Percentiles rank a stretch among this genome's conserved stretches.
phyloP scores from a whole-genome alignment of 92 coral and sea anemone genomes.

The Paragorgia papillata region DNA sequence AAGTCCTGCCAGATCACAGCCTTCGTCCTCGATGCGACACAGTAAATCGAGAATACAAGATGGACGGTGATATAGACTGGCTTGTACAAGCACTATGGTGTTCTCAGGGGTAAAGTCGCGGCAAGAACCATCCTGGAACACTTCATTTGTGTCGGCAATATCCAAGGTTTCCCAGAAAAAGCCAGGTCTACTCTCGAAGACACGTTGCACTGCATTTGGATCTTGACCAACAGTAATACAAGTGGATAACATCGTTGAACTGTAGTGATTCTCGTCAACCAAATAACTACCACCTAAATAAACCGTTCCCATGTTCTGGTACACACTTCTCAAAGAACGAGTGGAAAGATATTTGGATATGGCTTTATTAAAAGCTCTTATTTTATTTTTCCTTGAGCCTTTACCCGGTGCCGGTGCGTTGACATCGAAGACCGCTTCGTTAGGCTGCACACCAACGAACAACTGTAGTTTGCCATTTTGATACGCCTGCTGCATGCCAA shows the following conservation, averaged over 20 bases:
- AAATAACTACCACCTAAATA: conserved; percentile 25
- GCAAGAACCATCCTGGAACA: neutral
- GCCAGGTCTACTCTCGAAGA: conserved; percentile 72
- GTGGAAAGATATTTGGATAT: conserved; percentile 89
- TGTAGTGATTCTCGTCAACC: conserved; percentile 29
- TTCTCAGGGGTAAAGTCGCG: conserved; percentile 42
- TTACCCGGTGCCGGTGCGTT: conserved; percentile 16
- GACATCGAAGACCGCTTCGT: conserved; percentile 12
- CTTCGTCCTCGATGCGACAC: conserved; percentile 72
- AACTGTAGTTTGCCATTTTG: conserved; percentile 85
- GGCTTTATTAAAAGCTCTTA: conserved; percentile 62
- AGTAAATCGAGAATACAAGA: conserved; percentile 83
- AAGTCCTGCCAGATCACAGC: conserved; percentile 82
- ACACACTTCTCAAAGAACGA: conserved; percentile 70
- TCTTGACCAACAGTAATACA: conserved; percentile 75
- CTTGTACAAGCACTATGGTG: conserved; percentile 73
- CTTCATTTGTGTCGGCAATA: conserved; percentile 20
- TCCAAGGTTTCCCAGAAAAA: conserved; percentile 93
- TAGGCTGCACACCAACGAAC: conserved; percentile 64
- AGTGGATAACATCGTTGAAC: conserved; percentile 63
- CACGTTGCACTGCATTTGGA: conserved; percentile 82
- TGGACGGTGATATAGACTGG: conserved; percentile 72
- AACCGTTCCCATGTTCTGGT: conserved; percentile 62
- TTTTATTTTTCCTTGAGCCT: conserved; percentile 14
- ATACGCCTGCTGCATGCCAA: conserved; percentile 89